Conservation (phyloP, 1,140 invertebrate genomes). For the Drosophila watanabei region DNA sequence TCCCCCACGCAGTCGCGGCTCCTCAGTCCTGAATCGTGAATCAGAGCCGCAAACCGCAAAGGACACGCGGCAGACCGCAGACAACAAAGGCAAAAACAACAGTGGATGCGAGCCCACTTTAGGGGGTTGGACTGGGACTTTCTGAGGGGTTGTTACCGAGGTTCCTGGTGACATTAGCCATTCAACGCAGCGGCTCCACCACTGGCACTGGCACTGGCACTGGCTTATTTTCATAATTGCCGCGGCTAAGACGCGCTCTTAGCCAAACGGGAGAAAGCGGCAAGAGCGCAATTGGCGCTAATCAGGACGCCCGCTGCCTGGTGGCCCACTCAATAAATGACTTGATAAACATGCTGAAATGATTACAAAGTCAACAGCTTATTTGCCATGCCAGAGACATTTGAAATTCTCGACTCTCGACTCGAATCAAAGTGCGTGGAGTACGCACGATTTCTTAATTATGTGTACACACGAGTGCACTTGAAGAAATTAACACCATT, state of each 20-base stretch:
- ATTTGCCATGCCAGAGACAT: constrained; percentile 63
- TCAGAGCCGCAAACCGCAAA: constrained; percentile 49
- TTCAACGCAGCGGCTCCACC: constrained; percentile 18
- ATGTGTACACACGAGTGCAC: constrained; percentile 68
- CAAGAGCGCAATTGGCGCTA: constrained; percentile 35
- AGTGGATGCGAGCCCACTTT: constrained; percentile 52
- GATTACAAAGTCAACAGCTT: constrained; percentile 77
- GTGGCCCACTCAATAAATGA: constrained; percentile 40
- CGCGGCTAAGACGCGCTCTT: constrained; percentile 38
- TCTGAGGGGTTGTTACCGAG: constrained; percentile 12
- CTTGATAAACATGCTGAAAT: constrained; percentile 70
- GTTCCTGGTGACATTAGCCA: constrained; percentile 41
- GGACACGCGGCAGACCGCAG: constrained; percentile 51
- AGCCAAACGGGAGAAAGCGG: constrained; percentile 18
- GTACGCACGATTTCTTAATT: constrained; percentile 71
- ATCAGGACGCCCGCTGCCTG: constrained; percentile 16
- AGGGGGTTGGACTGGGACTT: constrained; percentile 15
- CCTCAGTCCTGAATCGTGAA: constrained; percentile 27
- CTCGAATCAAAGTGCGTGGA: constrained; percentile 56
- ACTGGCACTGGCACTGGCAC: constrained; percentile 4
- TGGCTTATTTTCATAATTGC: constrained; percentile 76
- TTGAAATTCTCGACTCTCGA: constrained; percentile 48
- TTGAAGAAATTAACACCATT: constrained; percentile 12
- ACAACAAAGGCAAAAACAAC: constrained; percentile 28
- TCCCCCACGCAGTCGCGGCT: constrained; percentile 19